These are phyloP conservation scores for Chromobotia macracanthus DNA, from an alignment of 2,797 vertebrate genomes.

Conservation along the genomic window DNA sequence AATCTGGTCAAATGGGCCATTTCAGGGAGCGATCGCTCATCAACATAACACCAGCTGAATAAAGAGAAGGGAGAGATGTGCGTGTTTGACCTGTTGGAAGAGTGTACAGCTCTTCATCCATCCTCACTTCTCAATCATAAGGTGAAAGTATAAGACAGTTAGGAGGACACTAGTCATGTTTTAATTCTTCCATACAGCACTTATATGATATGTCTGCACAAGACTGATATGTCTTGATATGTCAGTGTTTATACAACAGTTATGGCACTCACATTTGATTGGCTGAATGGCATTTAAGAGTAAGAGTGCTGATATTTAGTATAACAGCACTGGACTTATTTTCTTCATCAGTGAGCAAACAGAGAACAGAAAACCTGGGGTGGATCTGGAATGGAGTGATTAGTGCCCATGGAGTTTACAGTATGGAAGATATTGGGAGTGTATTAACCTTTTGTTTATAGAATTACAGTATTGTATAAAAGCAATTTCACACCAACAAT, in stretches of 20 bases:
- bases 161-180: neutral
- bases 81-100: constrained; percentile 47
- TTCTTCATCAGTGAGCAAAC: no score
- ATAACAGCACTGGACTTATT: no score
- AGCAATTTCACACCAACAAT: no score
- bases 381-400: no score
- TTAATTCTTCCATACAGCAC: neutral
- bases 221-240: neutral
- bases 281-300: no score
- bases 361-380: no score
- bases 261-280: neutral
- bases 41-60: constrained; percentile 59
- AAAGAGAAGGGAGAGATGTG: constrained; percentile 42
- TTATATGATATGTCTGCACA: neutral
- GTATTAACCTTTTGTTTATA: no score
- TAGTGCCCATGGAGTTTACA: no score
- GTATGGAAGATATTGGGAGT: no score
- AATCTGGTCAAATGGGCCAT: constrained; percentile 59
- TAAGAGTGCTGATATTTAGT: no score
- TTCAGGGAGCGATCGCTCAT: constrained; percentile 49
- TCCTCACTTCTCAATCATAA: neutral
- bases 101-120: constrained; percentile 32
- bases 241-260: neutral
- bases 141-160: constrained; percentile 8
- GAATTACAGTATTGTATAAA: no score